These are phyloP conservation scores for Oenanthe oenanthe DNA, from an alignment of 2,113 vertebrate species.

Conservation along the genomic window DNA sequence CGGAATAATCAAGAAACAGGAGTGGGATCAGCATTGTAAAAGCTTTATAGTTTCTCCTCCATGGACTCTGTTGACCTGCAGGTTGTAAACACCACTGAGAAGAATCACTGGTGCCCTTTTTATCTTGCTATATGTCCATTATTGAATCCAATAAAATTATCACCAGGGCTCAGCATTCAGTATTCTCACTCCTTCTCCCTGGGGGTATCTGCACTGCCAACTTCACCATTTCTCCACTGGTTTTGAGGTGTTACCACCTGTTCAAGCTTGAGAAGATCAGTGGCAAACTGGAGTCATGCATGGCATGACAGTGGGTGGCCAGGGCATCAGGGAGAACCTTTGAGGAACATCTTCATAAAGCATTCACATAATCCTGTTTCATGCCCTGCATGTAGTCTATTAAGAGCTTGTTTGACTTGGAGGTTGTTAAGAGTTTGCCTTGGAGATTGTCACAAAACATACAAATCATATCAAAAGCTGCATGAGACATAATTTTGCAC, in stretches of 20 bases:
- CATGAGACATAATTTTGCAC: background rate
- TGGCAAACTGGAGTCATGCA: background rate
- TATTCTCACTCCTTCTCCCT: background rate
- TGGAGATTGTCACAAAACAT: background rate
- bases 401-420: background rate
- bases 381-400: background rate
- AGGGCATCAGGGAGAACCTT: background rate
- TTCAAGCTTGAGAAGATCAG: background rate
- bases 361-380: rapidly evolving
- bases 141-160: background rate
- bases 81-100: background rate
- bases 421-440: background rate
- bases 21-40: background rate
- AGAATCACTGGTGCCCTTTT: background rate
- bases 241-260: background rate
- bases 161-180: rapidly evolving
- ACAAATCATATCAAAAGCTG: background rate
- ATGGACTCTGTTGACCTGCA: background rate
- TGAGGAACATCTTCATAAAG: rapidly evolving
- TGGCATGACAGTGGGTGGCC: background rate
- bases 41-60: background rate
- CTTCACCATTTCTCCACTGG: background rate
- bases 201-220: background rate
- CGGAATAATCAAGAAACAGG: background rate
- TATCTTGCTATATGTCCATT: background rate